Conservation (phyloP, 2,888 invertebrate species). For the Perizoma affinitatum region DNA sequence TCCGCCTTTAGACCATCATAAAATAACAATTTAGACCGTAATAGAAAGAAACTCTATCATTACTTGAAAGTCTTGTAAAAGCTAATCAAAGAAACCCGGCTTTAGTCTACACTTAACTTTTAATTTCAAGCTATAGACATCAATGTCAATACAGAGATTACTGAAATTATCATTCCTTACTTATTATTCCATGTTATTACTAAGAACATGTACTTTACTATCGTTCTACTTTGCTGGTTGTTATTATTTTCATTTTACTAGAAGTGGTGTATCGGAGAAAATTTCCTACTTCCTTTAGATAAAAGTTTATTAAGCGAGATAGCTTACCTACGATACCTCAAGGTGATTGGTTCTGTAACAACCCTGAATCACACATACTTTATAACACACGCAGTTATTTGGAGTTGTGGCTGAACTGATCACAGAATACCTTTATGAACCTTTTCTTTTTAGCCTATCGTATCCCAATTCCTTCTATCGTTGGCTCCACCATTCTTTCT, state of each 20-base stretch:
- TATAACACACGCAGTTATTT: no score
- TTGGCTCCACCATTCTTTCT: no score
- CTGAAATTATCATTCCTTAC: slow-evolving; percentile 19
- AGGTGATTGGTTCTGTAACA: no score
- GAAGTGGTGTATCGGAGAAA: slow-evolving; percentile 15
- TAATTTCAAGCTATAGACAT: slow-evolving; percentile 29
- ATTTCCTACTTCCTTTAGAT: slow-evolving; percentile 14
- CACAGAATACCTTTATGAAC: no score
- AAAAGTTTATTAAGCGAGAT: slow-evolving; percentile 8
- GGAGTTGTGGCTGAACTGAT: no score
- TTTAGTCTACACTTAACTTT: slow-evolving; percentile 3
- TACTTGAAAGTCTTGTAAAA: slow-evolving; percentile 6
- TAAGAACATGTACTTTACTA: slow-evolving; percentile 12
- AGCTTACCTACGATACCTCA: not conserved
- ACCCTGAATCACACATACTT: no score
- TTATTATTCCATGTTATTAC: slow-evolving; percentile 29
- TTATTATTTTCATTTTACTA: slow-evolving; percentile 26
- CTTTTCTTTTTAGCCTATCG: no score
- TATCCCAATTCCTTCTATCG: no score
- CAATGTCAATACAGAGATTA: slow-evolving; percentile 35
- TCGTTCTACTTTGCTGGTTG: slow-evolving; percentile 15
- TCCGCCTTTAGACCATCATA: no score
- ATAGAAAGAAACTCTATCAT: slow-evolving; percentile 6
- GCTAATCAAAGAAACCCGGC: slow-evolving; percentile 12
- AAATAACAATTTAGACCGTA: not conserved